Conservation (phyloP, 2,113 vertebrate genomes). For the Coturnix japonica region DNA sequence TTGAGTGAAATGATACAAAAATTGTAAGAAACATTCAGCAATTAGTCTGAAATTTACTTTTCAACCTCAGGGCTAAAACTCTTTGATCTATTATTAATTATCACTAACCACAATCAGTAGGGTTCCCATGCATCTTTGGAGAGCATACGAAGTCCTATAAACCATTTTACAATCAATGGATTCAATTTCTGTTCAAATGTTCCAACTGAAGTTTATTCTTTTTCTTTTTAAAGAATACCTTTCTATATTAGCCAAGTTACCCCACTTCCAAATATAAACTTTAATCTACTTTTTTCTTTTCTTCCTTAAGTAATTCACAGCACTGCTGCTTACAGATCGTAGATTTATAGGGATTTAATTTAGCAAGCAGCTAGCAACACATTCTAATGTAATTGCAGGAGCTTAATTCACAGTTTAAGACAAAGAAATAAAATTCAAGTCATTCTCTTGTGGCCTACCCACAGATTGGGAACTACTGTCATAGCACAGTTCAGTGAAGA, state of each 20-base stretch:
- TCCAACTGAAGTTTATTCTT: neutral
- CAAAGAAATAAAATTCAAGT: slow-evolving; percentile 39
- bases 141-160: neutral
- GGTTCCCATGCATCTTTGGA: neutral
- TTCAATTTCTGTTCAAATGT: neutral
- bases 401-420: slow-evolving; percentile 44
- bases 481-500: neutral
- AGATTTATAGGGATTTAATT: slow-evolving; percentile 10
- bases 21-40: slow-evolving; percentile 31
- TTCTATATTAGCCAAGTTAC: neutral
- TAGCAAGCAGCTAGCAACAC: neutral
- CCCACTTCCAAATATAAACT: neutral
- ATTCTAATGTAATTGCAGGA: neutral
- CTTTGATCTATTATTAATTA: slow-evolving; percentile 68
- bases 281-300: neutral
- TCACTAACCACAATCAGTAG: slow-evolving; percentile 52
- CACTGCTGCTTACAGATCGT: neutral
- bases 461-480: neutral
- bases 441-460: neutral
- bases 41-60: slow-evolving; percentile 61
- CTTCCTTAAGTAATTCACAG: rapidly evolving
- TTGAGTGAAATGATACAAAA: slow-evolving; percentile 1
- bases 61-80: slow-evolving; percentile 29
- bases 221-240: neutral
- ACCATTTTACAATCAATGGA: neutral